Conservation (phyloP, 2,113 vertebrate species). For the Morone chrysops region DNA sequence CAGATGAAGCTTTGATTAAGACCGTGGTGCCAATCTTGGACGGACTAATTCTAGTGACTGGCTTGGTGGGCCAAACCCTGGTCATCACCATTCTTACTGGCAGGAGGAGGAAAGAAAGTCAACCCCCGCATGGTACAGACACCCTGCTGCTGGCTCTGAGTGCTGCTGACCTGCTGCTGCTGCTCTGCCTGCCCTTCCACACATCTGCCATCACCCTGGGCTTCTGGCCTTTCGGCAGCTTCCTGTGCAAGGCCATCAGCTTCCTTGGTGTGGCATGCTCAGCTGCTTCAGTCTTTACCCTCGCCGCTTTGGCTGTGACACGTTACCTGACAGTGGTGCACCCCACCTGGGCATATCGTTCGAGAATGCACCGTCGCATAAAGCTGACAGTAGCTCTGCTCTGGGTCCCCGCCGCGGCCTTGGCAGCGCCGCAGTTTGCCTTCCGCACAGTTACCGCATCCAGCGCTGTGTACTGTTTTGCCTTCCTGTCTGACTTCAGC, state of each 20-base stretch:
- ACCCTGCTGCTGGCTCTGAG: slow-evolving; percentile 82
- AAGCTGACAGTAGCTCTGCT: slow-evolving; percentile 69
- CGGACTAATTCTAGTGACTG: slow-evolving; percentile 77
- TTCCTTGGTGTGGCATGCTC: slow-evolving; percentile 84
- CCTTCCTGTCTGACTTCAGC: slow-evolving; percentile 80
- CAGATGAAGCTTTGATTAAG: slow-evolving; percentile 44
- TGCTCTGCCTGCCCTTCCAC: slow-evolving; percentile 84
- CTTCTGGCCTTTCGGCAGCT: slow-evolving; percentile 82
- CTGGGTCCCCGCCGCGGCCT: slow-evolving; percentile 76
- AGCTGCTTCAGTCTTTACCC: slow-evolving; percentile 80
- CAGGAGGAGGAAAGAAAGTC: slow-evolving; percentile 60
- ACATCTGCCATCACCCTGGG: slow-evolving; percentile 80
- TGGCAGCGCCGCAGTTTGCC: slow-evolving; percentile 84
- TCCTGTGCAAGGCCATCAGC: slow-evolving; percentile 83
- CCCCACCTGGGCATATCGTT: slow-evolving; percentile 78
- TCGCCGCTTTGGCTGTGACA: slow-evolving; percentile 82
- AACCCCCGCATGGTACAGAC: slow-evolving; percentile 78
- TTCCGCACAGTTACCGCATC: slow-evolving; percentile 71
- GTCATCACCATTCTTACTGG: slow-evolving; percentile 79
- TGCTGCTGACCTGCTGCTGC: slow-evolving; percentile 79
- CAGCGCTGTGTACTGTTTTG: slow-evolving; percentile 78
- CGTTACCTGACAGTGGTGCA: slow-evolving; percentile 85
- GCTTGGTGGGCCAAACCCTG: slow-evolving; percentile 81
- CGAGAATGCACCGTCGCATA: slow-evolving; percentile 58
- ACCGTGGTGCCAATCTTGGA: slow-evolving; percentile 80